Evolutionary conservation across 2,113 vertebrate genomes (phyloP).

Genomic region (Pangasianodon hypophthalmus): DNA sequence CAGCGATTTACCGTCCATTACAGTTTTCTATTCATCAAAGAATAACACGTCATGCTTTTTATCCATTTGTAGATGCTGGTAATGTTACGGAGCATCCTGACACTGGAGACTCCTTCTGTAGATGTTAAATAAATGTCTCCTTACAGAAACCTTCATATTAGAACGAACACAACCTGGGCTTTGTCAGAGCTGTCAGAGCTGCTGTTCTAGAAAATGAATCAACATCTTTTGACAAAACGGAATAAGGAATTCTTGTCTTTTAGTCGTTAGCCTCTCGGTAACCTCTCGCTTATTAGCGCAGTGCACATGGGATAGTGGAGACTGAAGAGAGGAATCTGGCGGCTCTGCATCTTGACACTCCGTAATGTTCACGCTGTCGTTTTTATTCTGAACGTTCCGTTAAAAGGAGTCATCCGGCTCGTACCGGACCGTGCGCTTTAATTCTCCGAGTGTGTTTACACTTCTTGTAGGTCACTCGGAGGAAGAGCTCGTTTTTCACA

Average conservation of each 20-base stretch:
- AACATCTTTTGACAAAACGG: not conserved
- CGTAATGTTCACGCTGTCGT: not conserved
- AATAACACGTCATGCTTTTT: not conserved
- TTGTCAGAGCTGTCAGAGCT: not conserved
- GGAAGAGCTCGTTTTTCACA: conserved; percentile 10
- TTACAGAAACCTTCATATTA: not conserved
- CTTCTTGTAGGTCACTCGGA: not conserved
- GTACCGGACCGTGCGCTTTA: not conserved
- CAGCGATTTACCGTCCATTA: not conserved
- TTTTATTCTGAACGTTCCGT: not conserved
- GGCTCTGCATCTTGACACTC: not conserved
- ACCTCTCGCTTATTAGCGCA: not conserved
- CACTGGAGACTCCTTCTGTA: not conserved
- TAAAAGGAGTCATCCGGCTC: not conserved
- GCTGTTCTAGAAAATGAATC: not conserved
- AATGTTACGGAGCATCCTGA: not conserved
- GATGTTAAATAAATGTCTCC: not conserved
- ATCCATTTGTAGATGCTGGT: not conserved
- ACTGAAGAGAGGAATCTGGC: not conserved
- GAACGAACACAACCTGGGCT: not conserved
- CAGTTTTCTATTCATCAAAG: not conserved
- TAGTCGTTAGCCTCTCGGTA: not conserved
- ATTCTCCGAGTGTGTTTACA: not conserved
- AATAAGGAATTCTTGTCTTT: no score
- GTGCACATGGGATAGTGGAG: no score